A percentile compares a stretch with the other conserved stretches of the same genome.
These are phyloP conservation scores for Lepisosteus oculatus DNA, from an alignment of 2,113 vertebrate species.

Conservation along the genomic window DNA sequence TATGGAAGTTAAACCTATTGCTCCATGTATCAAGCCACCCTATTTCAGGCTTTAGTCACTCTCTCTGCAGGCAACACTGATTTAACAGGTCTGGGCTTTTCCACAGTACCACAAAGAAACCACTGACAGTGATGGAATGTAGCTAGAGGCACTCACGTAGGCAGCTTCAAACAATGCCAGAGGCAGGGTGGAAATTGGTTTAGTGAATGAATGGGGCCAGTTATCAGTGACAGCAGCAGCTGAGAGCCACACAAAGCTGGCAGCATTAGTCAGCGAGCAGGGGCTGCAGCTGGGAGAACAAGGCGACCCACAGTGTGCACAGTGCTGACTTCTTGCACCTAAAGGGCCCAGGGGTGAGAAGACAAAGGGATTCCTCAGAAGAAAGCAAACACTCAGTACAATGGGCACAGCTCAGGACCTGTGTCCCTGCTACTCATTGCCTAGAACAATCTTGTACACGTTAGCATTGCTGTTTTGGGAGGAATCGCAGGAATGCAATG, in stretches of 20 bases:
- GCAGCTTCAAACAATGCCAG: constrained; percentile 36
- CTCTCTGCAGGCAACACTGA: neutral
- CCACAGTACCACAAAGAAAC: constrained; percentile 31
- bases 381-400: constrained; percentile 30
- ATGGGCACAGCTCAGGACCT: constrained; percentile 25
- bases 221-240: constrained; percentile 46
- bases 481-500: constrained; percentile 25
- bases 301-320: constrained; percentile 20
- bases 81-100: too few species aligned
- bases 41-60: neutral
- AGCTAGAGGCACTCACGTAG: constrained; percentile 37
- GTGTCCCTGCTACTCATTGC: constrained; percentile 44
- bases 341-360: constrained; percentile 18
- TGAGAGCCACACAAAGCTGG: constrained; percentile 39
- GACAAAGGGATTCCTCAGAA: constrained; percentile 30
- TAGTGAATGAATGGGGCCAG: constrained; percentile 46
- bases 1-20: too few species aligned
- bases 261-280: constrained; percentile 37
- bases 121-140: constrained; percentile 36
- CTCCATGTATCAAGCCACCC: neutral
- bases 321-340: constrained; percentile 36
- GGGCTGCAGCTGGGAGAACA: constrained; percentile 24
- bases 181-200: constrained; percentile 39
- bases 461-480: constrained; percentile 33
- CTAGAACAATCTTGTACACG: constrained; percentile 51